Evolutionary conservation across 2,888 invertebrate species (phyloP).

Genomic region (Idaea straminata): DNA sequence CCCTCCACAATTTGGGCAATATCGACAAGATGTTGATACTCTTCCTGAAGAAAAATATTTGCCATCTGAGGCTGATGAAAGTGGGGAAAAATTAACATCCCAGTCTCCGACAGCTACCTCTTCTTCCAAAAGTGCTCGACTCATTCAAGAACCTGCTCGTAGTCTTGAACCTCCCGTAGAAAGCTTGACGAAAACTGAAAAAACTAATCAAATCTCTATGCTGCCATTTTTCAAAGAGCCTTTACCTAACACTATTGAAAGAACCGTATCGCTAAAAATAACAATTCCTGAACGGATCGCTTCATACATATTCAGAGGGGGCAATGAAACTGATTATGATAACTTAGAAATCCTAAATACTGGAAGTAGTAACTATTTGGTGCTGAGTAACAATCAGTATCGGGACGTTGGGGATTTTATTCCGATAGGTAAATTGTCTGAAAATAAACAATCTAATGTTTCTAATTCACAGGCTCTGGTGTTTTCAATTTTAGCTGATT

Average conservation of each 20-base stretch:
- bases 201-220: conserved; percentile 50
- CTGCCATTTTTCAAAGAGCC: conserved; percentile 64
- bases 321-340: conserved; percentile 53
- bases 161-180: conserved; percentile 58
- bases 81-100: conserved; percentile 57
- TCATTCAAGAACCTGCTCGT: conserved; percentile 49
- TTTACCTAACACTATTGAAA: conserved; percentile 63
- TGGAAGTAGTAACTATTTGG: conserved; percentile 69
- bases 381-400: conserved; percentile 54
- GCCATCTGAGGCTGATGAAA: conserved; percentile 42
- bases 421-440: conserved; percentile 61
- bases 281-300: conserved; percentile 71
- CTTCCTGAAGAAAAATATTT: conserved; percentile 46
- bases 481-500: conserved; percentile 69
- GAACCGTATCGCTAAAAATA: conserved; percentile 72
- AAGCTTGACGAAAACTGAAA: conserved; percentile 35
- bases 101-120: conserved; percentile 41
- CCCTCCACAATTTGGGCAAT: conserved; percentile 45
- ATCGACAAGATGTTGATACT: conserved; percentile 41
- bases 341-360: conserved; percentile 69
- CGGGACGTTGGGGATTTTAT: conserved; percentile 48
- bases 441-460: conserved; percentile 60
- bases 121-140: conserved; percentile 45
- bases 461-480: conserved; percentile 76
- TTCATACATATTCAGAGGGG: conserved; percentile 58